Evolutionary conservation across 2,113 vertebrate genomes (phyloP), one percentile per base, ranked within the genome.

Genomic region (Gymnocephalus cernua): DNA sequence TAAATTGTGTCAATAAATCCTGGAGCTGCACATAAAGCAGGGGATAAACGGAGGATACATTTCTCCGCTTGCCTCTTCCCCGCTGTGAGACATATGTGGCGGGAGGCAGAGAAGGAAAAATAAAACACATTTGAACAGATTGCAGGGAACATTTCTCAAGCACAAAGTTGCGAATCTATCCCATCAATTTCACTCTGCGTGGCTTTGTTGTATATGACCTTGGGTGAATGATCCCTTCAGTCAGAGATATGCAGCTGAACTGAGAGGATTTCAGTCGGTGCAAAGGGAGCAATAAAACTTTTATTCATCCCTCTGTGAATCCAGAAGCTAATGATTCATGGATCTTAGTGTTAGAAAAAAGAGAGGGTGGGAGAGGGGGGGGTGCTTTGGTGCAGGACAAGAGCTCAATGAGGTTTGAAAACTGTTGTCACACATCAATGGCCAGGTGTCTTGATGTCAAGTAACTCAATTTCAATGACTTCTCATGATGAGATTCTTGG

Each of bases 391-490:
- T 74, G 86, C 87, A 91, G 87, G 84, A 85, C 82, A 80, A 63
- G 74, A 80, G 66, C 90, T 91, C 93, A 94, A 94, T 94, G 93
- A 90, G 92, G 87, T 94, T 85, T 93, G 93, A 94, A 94, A 93
- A 91, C 92, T 91, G 87, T 90, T 93, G 92, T 89, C 87, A 92
- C 90, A 89, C 91, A 78, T 92, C 89, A 86, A 47, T 75, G 90
- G 80, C 79, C 90, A 92, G 88, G 86, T 90, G 91, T 87, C 84
- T 41, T 92, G 92, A 90, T 90, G 92, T 94, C 91, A 86, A 90
- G 89, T 89, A 87, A 93, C 92, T 92, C 91, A 92, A 92, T 92
- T 90, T 87, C 85, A 86, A 84, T 83, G 82, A 90, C 88, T 93
- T 90, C 77, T 93, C 82, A 87, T 88, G 79, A 80, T 77, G 57